These are phyloP conservation scores for Tuberolachnus salignus DNA, from an alignment of 2,888 invertebrate genomes.

Conservation along the genomic window DNA sequence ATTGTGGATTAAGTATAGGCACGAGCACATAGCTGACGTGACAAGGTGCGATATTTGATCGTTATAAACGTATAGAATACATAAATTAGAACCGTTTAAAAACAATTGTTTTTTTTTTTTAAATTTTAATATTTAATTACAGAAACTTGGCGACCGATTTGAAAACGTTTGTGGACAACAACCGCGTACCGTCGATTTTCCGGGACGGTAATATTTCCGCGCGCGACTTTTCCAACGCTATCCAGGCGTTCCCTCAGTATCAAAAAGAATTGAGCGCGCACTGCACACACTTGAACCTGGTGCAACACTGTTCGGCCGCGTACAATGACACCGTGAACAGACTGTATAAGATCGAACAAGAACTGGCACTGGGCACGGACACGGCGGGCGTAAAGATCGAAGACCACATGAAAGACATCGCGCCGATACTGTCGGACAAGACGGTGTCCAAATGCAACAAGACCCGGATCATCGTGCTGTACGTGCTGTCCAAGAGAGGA, in stretches of 20 bases:
- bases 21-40: slow-evolving; percentile 99
- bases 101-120: too few species aligned
- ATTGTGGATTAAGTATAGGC: slow-evolving; percentile 94
- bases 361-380: slow-evolving; percentile 98
- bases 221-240: slow-evolving; percentile 97
- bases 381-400: slow-evolving; percentile 98
- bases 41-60: not conserved
- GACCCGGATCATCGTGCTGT: slow-evolving; percentile 95
- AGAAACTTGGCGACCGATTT: slow-evolving; percentile 94
- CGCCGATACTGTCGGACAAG: slow-evolving; percentile 92
- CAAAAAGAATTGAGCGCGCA: slow-evolving; percentile 99
- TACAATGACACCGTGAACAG: slow-evolving; percentile 74
- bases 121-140: too few species aligned
- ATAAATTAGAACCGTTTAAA: too few species aligned
- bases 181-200: slow-evolving; percentile 78
- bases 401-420: slow-evolving; percentile 98
- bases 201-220: slow-evolving; percentile 88
- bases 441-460: slow-evolving; percentile 86
- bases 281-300: slow-evolving; percentile 95
- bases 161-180: slow-evolving; percentile 95
- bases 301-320: slow-evolving; percentile 99
- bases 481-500: slow-evolving; percentile 98
- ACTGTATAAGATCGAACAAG: slow-evolving; percentile 97
- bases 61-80: too few species aligned
- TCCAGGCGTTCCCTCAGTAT: slow-evolving; percentile 99